Conservation (phyloP, 2,113 vertebrate species). For the Oncorhynchus kisutch region DNA sequence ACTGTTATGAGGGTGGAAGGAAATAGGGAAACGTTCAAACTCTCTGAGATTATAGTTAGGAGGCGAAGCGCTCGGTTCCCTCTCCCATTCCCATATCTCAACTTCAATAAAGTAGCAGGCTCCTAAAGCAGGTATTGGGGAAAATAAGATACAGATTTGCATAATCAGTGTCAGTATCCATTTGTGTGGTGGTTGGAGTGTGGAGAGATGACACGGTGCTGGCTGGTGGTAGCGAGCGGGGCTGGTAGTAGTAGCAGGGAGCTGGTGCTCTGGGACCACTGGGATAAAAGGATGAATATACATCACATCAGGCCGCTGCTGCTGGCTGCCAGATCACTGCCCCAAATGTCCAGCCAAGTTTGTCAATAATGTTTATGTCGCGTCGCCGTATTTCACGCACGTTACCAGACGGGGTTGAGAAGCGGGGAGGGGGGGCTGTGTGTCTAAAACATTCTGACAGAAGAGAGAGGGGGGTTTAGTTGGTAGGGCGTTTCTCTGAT, state of each 20-base stretch:
- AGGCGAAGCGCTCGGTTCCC: constrained; percentile 44
- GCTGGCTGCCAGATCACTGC: constrained; percentile 65
- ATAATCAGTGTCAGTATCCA: constrained; percentile 84
- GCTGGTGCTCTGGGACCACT: constrained; percentile 60
- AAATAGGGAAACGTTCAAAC: constrained; percentile 64
- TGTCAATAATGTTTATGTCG: constrained; percentile 77
- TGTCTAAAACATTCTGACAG: constrained; percentile 41
- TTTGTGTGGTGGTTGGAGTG: constrained; percentile 75
- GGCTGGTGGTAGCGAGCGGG: not conserved
- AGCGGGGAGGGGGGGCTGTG: constrained; percentile 26
- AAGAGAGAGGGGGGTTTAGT: constrained; percentile 38
- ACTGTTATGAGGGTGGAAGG: constrained; percentile 59
- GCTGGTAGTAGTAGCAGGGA: not conserved
- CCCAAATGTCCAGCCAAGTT: constrained; percentile 75
- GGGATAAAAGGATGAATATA: constrained; percentile 76
- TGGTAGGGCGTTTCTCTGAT: constrained; percentile 35
- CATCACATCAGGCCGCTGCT: constrained; percentile 59
- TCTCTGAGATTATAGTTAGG: constrained; percentile 65
- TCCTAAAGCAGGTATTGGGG: constrained; percentile 75
- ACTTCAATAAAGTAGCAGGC: constrained; percentile 69
- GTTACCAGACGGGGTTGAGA: constrained; percentile 50
- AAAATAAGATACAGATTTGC: constrained; percentile 79
- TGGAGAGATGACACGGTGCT: constrained; percentile 73
- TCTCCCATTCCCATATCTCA: constrained; percentile 60
- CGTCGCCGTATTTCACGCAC: constrained; percentile 63